Percentiles rank a stretch among this genome's conserved stretches.
These are phyloP conservation scores for Axinella damicornis DNA, from an alignment of 37 sponge, comb jelly and placozoan genomes.

Conservation along the genomic window DNA sequence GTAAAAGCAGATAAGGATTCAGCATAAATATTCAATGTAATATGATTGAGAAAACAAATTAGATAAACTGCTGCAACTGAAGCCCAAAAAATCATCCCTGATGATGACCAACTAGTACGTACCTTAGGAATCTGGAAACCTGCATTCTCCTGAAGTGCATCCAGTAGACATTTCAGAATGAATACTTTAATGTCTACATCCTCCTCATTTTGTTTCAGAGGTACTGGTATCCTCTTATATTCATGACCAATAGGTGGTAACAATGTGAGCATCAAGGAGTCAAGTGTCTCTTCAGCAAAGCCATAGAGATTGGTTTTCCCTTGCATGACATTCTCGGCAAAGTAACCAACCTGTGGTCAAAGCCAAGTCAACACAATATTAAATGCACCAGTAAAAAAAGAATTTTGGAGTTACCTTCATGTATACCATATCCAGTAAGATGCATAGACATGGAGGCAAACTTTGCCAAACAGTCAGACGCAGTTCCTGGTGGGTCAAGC, in stretches of 20 bases:
- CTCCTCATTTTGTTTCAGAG: background rate
- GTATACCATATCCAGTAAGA: conserved; percentile 17
- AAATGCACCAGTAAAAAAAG: too few relatives aligned
- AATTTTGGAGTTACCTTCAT: conserved; percentile 53
- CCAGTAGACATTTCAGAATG: conserved; percentile 15
- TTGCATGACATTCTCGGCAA: too few relatives aligned
- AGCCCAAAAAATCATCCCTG: too few relatives aligned
- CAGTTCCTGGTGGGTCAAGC: conserved; percentile 62
- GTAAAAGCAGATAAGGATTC: too few relatives aligned
- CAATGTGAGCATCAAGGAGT: conserved; percentile 57
- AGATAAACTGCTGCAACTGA: too few relatives aligned
- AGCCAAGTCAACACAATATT: too few relatives aligned
- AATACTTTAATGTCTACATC: conserved; percentile 3
- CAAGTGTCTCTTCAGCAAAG: conserved; percentile 35
- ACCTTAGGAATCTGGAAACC: background rate
- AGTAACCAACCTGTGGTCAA: too few relatives aligned
- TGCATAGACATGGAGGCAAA: conserved; percentile 62
- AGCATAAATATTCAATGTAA: background rate
- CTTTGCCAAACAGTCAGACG: conserved; percentile 39
- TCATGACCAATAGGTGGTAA: conserved; percentile 28
- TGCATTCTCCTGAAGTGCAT: background rate
- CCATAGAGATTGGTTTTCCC: conserved; percentile 42
- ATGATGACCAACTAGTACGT: too few relatives aligned
- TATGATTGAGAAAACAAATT: background rate
- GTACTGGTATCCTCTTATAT: background rate